Evolutionary conservation across 2,113 vertebrate species (phyloP).

Genomic region (Petrocephalus microphthalmus): DNA sequence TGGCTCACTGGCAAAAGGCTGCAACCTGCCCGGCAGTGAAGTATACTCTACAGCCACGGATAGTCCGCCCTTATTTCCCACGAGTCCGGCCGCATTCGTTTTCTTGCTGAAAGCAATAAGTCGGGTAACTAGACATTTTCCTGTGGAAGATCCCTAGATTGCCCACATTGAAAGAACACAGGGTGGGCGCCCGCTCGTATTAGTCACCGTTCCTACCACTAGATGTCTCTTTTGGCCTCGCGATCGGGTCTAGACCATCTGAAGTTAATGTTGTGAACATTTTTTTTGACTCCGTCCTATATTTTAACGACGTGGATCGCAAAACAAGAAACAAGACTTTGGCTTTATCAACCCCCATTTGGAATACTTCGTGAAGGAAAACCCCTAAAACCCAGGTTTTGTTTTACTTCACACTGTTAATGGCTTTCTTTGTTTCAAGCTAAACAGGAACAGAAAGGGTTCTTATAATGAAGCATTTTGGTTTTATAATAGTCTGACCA

Average conservation of each 20-base stretch:
- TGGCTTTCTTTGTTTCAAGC: background rate
- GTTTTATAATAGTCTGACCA: background rate
- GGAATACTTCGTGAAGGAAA: background rate
- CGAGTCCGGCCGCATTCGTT: background rate
- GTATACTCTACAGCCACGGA: background rate
- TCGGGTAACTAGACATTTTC: background rate
- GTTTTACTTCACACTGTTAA: background rate
- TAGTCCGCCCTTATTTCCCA: background rate
- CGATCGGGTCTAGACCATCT: background rate
- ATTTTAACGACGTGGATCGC: background rate
- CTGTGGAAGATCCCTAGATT: constrained; percentile 1
- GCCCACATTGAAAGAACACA: background rate
- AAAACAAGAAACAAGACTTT: background rate
- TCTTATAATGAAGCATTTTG: background rate
- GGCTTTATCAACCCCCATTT: background rate
- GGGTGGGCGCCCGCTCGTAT: background rate
- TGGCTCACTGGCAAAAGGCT: background rate
- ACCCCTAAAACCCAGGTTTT: background rate
- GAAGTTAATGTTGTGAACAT: background rate
- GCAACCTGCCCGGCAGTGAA: background rate
- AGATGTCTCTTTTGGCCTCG: constrained; percentile 15
- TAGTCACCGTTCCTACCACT: background rate
- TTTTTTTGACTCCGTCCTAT: background rate
- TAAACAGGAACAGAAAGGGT: constrained; percentile 13
- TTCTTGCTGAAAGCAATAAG: background rate